Evolutionary conservation across 2,888 invertebrate species (phyloP), one percentile per base, ranked within the genome.

Genomic region (Candidula unifasciata): DNA sequence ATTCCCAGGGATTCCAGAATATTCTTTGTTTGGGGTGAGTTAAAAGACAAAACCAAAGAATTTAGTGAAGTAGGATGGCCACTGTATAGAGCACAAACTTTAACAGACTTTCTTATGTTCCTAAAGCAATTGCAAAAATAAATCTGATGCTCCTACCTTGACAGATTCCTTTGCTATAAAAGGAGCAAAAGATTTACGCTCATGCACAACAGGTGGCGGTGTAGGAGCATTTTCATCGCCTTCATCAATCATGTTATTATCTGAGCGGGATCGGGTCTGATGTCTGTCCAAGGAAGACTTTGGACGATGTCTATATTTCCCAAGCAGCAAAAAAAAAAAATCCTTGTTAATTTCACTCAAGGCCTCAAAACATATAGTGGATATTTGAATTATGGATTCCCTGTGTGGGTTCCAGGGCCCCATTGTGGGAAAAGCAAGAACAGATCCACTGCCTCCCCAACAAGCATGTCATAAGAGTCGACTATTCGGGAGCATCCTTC

Each of bases 201-300:
- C 79, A 27, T 30, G 37, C 27, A 33, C 13, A 18, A 37, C 3
- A n/a, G 60, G 79, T 13, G 83, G 84, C 3, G 84, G 84, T 18
- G 80, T 84, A 0, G 91, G 90, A 24, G 89, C 89, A 84, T 91
- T 91, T 85, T 93, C 92, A 87, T 92, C 92, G 0, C 89, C 91
- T 87, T 93, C 93, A 85, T 92, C 92, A 33, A 93, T 93, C 35
- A 90, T 82, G 10, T 83, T 86, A n/a, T 89, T 89, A 3, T 89
- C 89, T 0, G 91, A 91, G 10, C 92, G 85, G 13, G 91, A 91
- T n/a, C 91, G 85, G 18, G 93, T 91, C 16, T 91, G 89, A 6
- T 93, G 92, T 71, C 93, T 87, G 83, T 92, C 92, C n/a, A 93
- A 88, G 6, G 92, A 88, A 1, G 93, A 93, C 73, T 89, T 90